Evolutionary conservation across 1,140 invertebrate genomes (phyloP).

Genomic region (Elysia chlorotica): DNA sequence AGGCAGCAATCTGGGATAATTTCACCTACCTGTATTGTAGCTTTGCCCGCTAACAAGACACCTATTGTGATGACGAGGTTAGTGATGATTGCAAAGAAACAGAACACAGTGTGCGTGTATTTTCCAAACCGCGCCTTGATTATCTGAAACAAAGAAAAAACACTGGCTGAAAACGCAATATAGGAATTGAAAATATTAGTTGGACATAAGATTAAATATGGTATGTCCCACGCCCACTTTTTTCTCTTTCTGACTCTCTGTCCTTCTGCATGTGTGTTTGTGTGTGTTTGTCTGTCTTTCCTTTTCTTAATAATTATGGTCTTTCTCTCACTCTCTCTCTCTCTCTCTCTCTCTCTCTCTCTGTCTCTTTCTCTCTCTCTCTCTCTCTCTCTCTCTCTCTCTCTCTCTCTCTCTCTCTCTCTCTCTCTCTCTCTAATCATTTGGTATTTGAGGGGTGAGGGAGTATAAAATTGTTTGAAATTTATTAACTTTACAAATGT

Average conservation of each 20-base stretch:
- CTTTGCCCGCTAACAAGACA: conserved; percentile 52
- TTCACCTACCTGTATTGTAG: conserved; percentile 33
- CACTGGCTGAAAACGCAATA: too few species aligned
- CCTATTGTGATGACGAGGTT: conserved; percentile 61
- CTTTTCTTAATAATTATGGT: too few species aligned
- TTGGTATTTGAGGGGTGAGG: too few species aligned
- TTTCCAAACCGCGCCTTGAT: conserved; percentile 59
- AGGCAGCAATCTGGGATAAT: neutral
- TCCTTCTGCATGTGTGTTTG: too few species aligned
- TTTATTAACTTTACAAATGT: too few species aligned
- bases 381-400: neutral
- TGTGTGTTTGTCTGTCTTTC: too few species aligned
- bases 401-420: conserved; percentile 13
- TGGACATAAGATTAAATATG: neutral
- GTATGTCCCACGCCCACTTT: neutral
- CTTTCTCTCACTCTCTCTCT: neutral
- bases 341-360: neutral
- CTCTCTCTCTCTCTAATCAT: conserved; percentile 11
- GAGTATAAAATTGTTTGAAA: too few species aligned
- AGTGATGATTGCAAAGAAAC: conserved; percentile 60
- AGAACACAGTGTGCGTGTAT: conserved; percentile 57
- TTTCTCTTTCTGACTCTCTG: neutral
- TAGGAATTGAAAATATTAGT: neutral
- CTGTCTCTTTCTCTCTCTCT: conserved; percentile 4
- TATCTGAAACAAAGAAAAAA: conserved; percentile 29